A percentile compares a stretch with the other conserved stretches of the same genome.
Evolutionary conservation across 2,888 invertebrate species (phyloP).

Genomic region (Cosmia trapezina): DNA sequence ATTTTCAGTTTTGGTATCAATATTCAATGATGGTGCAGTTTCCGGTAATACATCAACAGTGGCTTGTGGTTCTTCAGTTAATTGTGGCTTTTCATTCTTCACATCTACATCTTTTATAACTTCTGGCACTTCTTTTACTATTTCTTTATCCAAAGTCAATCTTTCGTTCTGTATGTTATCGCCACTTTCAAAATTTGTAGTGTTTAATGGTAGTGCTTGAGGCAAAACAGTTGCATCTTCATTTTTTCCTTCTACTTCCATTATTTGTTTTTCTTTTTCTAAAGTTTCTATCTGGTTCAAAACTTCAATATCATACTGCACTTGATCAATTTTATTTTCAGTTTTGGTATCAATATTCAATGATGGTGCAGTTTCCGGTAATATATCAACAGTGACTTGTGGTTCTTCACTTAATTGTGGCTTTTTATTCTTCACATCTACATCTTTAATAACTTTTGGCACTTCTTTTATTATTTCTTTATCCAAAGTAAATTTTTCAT

Average conservation of each 20-base stretch:
- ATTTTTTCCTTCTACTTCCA: conserved; percentile 3
- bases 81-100: not conserved
- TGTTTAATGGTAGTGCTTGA: not conserved
- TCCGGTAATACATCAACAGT: conserved; percentile 9
- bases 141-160: conserved; percentile 1
- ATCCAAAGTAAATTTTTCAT: too few species aligned
- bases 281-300: conserved; percentile 10
- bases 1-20: conserved; percentile 4
- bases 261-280: too few species aligned
- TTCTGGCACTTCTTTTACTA: conserved; percentile 14
- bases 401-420: not conserved
- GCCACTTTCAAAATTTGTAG: not conserved
- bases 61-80: conserved; percentile 12
- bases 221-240: not conserved
- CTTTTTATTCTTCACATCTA: conserved; percentile 5
- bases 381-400: not conserved
- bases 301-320: conserved; percentile 9
- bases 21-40: conserved; percentile 10
- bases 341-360: conserved; percentile 9
- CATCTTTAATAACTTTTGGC: conserved; percentile 19
- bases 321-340: conserved; percentile 6
- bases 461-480: not conserved
- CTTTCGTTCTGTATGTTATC: conserved; percentile 24
- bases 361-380: conserved; percentile 19
- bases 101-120: conserved; percentile 4